Evolutionary conservation across 2,888 invertebrate species (phyloP), one percentile per base, ranked within the genome.

Genomic region (Acanthosoma haemorrhoidale): DNA sequence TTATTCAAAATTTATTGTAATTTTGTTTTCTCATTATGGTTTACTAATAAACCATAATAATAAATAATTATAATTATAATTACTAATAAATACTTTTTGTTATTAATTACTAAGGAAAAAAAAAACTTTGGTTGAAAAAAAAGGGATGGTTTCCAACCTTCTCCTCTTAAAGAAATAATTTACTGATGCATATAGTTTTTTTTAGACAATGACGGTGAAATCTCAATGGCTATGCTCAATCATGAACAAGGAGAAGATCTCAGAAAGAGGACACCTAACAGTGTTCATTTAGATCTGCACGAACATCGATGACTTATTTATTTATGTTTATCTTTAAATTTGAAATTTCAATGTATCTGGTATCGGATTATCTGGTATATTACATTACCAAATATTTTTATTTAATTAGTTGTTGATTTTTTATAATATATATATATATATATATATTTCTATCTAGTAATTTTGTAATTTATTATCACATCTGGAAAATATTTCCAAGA

Each of bases 181-280:
- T n/a, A n/a, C n/a, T n/a, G n/a, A n/a, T n/a, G n/a, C n/a, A n/a
- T n/a, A n/a, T n/a, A n/a, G n/a, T n/a, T n/a, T n/a, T 51, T 51
- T 51, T 11, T 51, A 51, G 51, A 51, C 29, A 25, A 13, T 25
- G 51, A 25, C 29, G 25, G 51, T 13, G 51, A 51, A 2, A 25
- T 25, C 29, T 51, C 51, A 5, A 25, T 51, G 1, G 41, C 29
- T 18, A 64, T 64, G 64, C 38, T 41, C 25, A 64, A 39, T 21
- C 18, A 64, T 64, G 64, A 64, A 36, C 18, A 64, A 41, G 36
- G 21, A n/a, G 39, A 64, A 15, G 64, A 64, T 1, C 13, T 16
- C n/a, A 38, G 64, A 41, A 64, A 39, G 36, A 64, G 64, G 41
- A 39, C 64, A n/a, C 15, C 39, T 13, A 64, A 64, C 64, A 64